Conservation (phyloP, 2,797 vertebrate genomes). For the Tauraco hartlaubi region DNA sequence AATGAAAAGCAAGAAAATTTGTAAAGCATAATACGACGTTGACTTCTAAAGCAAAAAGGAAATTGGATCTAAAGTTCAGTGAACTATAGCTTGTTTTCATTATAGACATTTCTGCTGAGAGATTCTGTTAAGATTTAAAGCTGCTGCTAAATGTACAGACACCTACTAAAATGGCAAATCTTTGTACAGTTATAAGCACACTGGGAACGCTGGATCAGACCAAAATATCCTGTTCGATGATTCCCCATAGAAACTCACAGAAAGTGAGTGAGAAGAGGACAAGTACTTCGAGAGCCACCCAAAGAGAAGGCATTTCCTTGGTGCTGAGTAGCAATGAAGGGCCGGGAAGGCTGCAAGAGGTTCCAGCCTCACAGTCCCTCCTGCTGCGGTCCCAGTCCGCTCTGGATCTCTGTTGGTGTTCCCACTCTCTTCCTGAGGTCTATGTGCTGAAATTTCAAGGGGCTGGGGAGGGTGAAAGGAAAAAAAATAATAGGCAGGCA, state of each 20-base stretch:
- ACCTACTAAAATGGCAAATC: neutral
- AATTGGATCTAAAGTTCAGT: neutral
- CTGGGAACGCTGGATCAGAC: neutral
- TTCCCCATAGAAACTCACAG: neutral
- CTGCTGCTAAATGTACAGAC: neutral
- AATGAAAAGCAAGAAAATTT: neutral
- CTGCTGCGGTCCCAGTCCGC: rapidly evolving
- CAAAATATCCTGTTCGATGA: neutral
- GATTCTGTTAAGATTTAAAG: neutral
- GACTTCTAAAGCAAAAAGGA: neutral
- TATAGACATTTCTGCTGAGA: neutral
- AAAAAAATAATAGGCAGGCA: neutral
- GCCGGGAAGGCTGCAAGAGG: neutral
- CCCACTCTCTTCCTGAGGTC: neutral
- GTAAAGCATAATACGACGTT: neutral
- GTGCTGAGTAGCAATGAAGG: neutral
- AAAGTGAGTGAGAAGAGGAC: neutral
- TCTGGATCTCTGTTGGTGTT: neutral
- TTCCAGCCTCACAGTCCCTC: neutral
- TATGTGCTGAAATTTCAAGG: rapidly evolving
- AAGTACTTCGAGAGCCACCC: neutral
- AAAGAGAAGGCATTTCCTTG: neutral
- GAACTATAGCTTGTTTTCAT: neutral
- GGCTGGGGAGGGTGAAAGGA: neutral
- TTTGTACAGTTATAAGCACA: neutral